These are phyloP conservation scores for Acrocephalus scirpaceus DNA, from an alignment of 2,797 vertebrate genomes.

Conservation along the genomic window DNA sequence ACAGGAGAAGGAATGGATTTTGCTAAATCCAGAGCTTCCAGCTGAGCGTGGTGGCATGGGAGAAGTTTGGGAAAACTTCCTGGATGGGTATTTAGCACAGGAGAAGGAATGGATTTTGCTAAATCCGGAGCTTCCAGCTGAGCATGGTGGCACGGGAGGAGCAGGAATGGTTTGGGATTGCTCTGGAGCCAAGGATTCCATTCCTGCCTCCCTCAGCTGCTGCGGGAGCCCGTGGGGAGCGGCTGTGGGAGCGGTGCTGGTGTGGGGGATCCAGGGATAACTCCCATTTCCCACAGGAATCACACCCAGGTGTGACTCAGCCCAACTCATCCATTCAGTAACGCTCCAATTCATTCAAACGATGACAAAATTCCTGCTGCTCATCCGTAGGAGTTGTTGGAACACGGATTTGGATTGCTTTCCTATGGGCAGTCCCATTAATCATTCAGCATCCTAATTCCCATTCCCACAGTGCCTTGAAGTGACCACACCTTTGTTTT, in stretches of 20 bases:
- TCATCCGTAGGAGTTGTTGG: background rate
- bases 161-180: background rate
- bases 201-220: background rate
- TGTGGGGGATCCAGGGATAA: background rate
- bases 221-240: background rate
- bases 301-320: background rate
- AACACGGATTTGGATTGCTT: background rate
- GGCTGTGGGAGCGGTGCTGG: background rate
- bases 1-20: background rate
- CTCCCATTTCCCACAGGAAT: accelerated
- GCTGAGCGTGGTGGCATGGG: no score
- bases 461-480: background rate
- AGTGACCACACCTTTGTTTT: background rate
- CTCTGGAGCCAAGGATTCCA: background rate
- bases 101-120: background rate
- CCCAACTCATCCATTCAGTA: background rate
- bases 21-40: no score
- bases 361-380: background rate
- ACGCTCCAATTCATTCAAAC: no score
- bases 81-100: accelerated
- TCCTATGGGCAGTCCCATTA: background rate
- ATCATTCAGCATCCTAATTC: background rate
- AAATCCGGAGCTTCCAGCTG: background rate
- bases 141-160: accelerated
- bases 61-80: no score